Conservation (phyloP, 2,113 vertebrate species). For the Tyto alba region DNA sequence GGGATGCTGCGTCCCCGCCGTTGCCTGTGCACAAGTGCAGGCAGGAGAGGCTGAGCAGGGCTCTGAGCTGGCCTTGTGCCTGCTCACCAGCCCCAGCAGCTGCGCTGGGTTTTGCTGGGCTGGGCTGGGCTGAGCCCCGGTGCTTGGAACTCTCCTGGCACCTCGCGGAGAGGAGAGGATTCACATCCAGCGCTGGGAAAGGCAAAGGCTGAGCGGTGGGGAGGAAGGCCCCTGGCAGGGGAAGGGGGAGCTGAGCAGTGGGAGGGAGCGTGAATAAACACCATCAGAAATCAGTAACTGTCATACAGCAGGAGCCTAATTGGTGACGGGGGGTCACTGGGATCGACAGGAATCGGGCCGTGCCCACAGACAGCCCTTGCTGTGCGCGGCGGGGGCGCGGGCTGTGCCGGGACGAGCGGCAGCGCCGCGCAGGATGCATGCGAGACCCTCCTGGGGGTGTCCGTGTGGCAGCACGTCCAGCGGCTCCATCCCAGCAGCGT, state of each 20-base stretch:
- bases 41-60: background rate
- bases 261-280: background rate
- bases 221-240: background rate
- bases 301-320: background rate
- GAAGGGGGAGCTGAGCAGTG: background rate
- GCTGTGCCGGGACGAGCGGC: background rate
- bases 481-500: background rate
- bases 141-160: constrained; percentile 55
- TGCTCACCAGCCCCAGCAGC: background rate
- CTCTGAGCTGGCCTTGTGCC: background rate
- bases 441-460: background rate
- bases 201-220: background rate
- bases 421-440: rapidly evolving
- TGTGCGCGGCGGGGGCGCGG: rapidly evolving
- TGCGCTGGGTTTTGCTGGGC: too few relatives aligned
- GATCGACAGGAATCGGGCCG: rapidly evolving
- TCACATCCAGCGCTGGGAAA: background rate
- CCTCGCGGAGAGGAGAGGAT: constrained; percentile 46
- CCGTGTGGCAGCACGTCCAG: rapidly evolving
- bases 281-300: background rate
- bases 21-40: background rate
- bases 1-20: rapidly evolving
- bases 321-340: background rate
- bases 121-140: background rate
- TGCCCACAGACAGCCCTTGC: background rate